Evolutionary conservation across 2,113 vertebrate genomes (phyloP), one percentile per base, ranked within the genome.

Genomic region (Cnemophilus loriae): DNA sequence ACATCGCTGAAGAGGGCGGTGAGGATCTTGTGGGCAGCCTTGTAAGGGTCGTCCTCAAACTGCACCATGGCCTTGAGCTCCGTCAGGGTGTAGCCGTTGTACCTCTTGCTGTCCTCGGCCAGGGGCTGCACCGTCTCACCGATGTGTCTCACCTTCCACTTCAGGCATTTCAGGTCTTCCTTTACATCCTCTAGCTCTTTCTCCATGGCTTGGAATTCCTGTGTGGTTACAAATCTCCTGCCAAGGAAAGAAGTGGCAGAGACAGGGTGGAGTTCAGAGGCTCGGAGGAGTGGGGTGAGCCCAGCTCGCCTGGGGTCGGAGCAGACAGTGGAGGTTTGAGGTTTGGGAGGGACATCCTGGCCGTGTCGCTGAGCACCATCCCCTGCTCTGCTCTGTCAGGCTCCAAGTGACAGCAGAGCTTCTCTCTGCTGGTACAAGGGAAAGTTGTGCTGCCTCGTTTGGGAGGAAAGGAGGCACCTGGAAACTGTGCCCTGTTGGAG

Each of bases 31-130:
- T 97, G 96, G 57, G 97, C 95, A 10, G 97, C 97, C 42, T 86
- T 88, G 87, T 88, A 96, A 44, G 97, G 96, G 59, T 97, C 94
- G 0, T 96, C 89, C 80, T 97, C 97, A 10, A 42, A 88, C 92
- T 96, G 96, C 76, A 92, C 96, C 97, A 97, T 95, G 15, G 95
- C 97, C 96, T 89, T 94, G 71, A 97, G 97, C 96, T 97, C 97
- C 5, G 0, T 89, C 91, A 96, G 85, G 73, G 96, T 97, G 28
- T 96, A 95, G 55, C 97, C 96, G 0, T 97, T 96, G 96, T 97
- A 96, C 42, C 94, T 88, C 92, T 96, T 96, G 92, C 94, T 95
- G 89, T 96, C 94, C 52, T 97, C 94, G 1, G 90, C 89, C 86
- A 70, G 79, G 30, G 96, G 94, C 84, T 95, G 97, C 84, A 94